Conservation (phyloP, 2,888 invertebrate genomes). For the Cecidostiba fungosa region DNA sequence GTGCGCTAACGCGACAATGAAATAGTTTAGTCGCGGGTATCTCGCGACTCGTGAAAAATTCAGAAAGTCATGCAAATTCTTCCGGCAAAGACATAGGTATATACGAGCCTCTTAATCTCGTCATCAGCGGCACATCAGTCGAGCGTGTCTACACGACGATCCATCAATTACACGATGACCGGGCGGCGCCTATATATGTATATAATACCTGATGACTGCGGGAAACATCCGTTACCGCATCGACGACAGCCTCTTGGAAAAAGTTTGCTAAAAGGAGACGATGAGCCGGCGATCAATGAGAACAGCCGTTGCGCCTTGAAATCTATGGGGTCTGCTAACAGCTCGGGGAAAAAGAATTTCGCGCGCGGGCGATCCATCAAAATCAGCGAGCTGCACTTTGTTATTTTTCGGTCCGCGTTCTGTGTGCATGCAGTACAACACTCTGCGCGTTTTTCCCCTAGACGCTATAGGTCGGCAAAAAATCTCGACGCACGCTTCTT, state of each 20-base stretch:
- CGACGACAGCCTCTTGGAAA: neutral
- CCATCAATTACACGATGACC: slow-evolving; percentile 50
- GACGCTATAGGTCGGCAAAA: neutral
- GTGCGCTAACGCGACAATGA: too few species aligned
- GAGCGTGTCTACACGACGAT: slow-evolving; percentile 15
- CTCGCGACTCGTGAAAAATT: neutral
- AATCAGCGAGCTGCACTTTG: slow-evolving; percentile 67
- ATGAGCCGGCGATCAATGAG: slow-evolving; percentile 27
- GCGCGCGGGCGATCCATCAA: slow-evolving; percentile 69
- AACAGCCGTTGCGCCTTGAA: neutral
- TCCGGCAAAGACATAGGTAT: neutral
- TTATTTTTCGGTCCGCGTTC: slow-evolving; percentile 65
- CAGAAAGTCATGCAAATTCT: neutral
- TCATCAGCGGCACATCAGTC: neutral
- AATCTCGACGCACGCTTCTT: slow-evolving; percentile 8
- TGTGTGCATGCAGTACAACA: neutral
- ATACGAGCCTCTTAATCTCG: slow-evolving; percentile 8
- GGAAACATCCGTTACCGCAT: slow-evolving; percentile 51
- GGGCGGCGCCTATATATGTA: too few species aligned
- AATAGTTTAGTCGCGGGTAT: neutral
- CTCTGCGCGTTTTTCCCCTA: neutral
- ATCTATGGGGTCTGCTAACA: neutral
- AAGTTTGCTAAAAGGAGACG: neutral
- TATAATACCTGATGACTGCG: neutral
- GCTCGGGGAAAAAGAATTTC: slow-evolving; percentile 24